Evolutionary conservation across 2,113 vertebrate genomes (phyloP).

Genomic region (Paracanthobrama guichenoti): DNA sequence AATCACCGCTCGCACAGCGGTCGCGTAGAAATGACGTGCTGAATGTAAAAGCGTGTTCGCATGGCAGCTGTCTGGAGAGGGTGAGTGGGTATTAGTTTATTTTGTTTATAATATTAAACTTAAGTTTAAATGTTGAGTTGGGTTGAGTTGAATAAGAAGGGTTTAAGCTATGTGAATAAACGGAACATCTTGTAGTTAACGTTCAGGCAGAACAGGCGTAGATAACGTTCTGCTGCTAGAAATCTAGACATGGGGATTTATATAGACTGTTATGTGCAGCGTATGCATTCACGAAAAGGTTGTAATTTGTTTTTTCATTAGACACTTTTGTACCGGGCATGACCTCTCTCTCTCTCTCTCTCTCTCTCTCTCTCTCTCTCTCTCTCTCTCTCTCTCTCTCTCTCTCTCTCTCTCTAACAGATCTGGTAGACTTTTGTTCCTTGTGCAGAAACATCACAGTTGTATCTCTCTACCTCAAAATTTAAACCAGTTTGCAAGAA

Average conservation of each 20-base stretch:
- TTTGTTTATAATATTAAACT: background rate
- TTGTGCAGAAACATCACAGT: slow-evolving; percentile 26
- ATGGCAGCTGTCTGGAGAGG: slow-evolving; percentile 66
- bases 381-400: background rate
- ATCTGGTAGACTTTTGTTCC: slow-evolving; percentile 17
- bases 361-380: background rate
- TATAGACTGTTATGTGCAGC: background rate
- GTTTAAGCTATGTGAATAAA: background rate
- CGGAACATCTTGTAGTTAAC: background rate
- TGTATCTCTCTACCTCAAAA: background rate
- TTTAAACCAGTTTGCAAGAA: background rate
- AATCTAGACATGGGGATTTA: background rate
- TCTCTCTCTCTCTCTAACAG: slow-evolving; percentile 48
- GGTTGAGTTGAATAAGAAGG: too few species aligned
- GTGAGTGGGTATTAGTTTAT: slow-evolving; percentile 48
- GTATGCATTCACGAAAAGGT: background rate
- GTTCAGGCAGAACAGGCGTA: background rate
- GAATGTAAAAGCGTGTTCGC: slow-evolving; percentile 41
- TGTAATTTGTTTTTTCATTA: background rate
- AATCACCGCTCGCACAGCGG: slow-evolving; percentile 59
- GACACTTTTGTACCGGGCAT: background rate
- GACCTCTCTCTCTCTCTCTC: background rate
- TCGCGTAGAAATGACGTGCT: slow-evolving; percentile 62
- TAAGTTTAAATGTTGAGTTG: background rate
- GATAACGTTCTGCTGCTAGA: background rate